phyloP scores from a whole-genome alignment of 2,113 vertebrate species.

The Amblyornis subalaris region DNA sequence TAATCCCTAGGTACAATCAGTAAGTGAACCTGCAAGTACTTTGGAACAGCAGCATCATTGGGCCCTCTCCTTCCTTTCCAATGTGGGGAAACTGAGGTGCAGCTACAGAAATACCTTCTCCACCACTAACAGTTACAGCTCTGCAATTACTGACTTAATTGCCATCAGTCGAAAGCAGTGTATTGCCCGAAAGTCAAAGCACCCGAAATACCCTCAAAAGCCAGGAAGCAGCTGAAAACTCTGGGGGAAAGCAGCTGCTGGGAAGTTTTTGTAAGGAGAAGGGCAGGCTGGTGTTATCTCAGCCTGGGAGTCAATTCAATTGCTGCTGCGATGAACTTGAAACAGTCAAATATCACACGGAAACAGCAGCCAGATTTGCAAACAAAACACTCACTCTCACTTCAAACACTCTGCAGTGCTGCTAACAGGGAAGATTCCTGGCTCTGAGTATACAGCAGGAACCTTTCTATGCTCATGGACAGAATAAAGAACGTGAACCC shows the following conservation, averaged over 20 bases:
- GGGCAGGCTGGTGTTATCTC: background rate
- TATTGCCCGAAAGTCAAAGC: background rate
- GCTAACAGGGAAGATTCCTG: background rate
- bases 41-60: background rate
- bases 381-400: background rate
- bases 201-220: background rate
- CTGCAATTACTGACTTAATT: background rate
- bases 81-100: background rate
- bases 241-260: background rate
- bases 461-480: background rate
- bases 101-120: background rate
- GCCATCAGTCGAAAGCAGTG: background rate
- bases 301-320: background rate
- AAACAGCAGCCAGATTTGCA: background rate
- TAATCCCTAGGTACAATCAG: background rate
- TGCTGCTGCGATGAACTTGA: background rate
- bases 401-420: background rate
- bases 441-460: background rate
- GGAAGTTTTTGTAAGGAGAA: background rate
- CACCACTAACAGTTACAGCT: background rate
- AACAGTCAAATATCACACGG: background rate
- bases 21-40: background rate
- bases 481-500: background rate
- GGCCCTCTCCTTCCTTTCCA: background rate
- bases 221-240: background rate